phyloP scores from a whole-genome alignment of 2,888 invertebrate species.

The Eubasilissa splendida region DNA sequence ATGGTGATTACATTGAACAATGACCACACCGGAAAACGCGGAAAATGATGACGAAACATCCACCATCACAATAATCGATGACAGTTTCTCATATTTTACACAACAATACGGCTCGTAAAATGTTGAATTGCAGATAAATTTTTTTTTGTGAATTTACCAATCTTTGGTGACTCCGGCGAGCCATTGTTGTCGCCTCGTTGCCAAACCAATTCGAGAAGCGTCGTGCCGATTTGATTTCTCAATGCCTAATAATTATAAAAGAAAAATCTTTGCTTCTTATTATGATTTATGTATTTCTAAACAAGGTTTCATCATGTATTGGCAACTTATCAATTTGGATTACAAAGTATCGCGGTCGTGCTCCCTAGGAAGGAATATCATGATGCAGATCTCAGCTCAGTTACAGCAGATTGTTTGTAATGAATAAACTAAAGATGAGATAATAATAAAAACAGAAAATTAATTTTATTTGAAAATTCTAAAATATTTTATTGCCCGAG shows the following conservation, averaged over 20 bases:
- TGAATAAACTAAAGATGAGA: too few relatives aligned
- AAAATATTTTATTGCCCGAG: too few relatives aligned
- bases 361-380: slow-evolving; percentile 20
- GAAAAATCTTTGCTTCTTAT: slow-evolving; percentile 36
- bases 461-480: too few relatives aligned
- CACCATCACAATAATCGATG: not conserved
- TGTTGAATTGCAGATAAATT: slow-evolving; percentile 10
- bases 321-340: slow-evolving; percentile 27
- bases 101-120: slow-evolving; percentile 41
- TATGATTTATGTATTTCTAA: slow-evolving; percentile 23
- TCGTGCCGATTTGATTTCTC: slow-evolving; percentile 37
- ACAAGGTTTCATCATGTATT: slow-evolving; percentile 10
- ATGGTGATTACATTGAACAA: too few relatives aligned
- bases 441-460: too few relatives aligned
- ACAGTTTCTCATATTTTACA: slow-evolving; percentile 36
- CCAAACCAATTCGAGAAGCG: slow-evolving; percentile 29
- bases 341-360: slow-evolving; percentile 15
- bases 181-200: slow-evolving; percentile 37
- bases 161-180: slow-evolving; percentile 14
- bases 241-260: slow-evolving; percentile 38
- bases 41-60: slow-evolving; percentile 47
- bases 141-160: slow-evolving; percentile 9
- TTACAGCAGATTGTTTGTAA: not conserved
- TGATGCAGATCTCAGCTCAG: not conserved
- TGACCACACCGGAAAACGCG: slow-evolving; percentile 5